Evolutionary conservation across 2,113 vertebrate genomes (phyloP).

Genomic region (Phyllopteryx taeniolatus): DNA sequence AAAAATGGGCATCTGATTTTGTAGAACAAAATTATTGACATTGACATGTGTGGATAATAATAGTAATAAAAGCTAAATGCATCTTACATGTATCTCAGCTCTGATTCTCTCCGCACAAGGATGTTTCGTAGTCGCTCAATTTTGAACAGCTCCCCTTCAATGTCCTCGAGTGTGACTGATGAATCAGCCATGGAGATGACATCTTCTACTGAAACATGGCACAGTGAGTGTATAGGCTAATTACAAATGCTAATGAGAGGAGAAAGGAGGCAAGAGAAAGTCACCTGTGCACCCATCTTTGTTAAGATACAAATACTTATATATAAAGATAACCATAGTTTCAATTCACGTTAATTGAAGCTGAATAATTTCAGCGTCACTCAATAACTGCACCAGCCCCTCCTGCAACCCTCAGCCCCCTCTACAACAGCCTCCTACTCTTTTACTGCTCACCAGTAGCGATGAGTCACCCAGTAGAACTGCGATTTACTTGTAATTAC

Average conservation of each 20-base stretch:
- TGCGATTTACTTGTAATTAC: conserved; percentile 62
- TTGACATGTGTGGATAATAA: not conserved
- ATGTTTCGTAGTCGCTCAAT: conserved; percentile 82
- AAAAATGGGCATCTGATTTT: no score
- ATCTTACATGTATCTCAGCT: conserved; percentile 87
- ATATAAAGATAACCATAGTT: not conserved
- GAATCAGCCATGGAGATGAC: conserved; percentile 85
- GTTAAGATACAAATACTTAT: not conserved
- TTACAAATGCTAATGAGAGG: not conserved
- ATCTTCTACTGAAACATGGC: conserved; percentile 60
- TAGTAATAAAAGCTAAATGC: not conserved
- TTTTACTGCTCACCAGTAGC: conserved; percentile 25
- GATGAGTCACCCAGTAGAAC: conserved; percentile 62
- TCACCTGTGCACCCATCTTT: not conserved
- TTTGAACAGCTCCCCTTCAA: conserved; percentile 82
- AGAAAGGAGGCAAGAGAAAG: not conserved
- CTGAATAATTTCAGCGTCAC: not conserved
- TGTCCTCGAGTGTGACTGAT: conserved; percentile 76
- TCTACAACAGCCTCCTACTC: conserved; percentile 14
- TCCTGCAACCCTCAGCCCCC: not conserved
- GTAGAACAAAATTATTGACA: not conserved
- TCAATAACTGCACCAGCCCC: conserved; percentile 6
- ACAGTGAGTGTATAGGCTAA: not conserved
- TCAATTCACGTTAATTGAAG: not conserved
- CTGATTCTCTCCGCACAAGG: conserved; percentile 82